A percentile compares a stretch with the other conserved stretches of the same genome.
These are phyloP conservation scores for Xenopus borealis DNA, from an alignment of 2,113 vertebrate genomes.

Conservation along the genomic window DNA sequence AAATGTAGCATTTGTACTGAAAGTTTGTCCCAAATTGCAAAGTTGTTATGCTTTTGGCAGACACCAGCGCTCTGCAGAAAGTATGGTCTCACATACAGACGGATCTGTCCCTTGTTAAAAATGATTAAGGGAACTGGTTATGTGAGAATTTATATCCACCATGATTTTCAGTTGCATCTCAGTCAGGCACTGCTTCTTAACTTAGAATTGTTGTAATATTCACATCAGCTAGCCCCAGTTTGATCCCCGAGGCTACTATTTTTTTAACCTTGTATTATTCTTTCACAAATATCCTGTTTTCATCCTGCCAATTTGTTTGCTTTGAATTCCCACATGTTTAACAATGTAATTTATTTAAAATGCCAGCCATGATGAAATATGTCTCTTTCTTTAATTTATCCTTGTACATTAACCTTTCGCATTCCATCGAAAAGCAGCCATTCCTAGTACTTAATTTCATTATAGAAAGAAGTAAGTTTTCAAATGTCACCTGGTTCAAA, in stretches of 20 bases:
- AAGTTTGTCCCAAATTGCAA: constrained; percentile 36
- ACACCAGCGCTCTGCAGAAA: constrained; percentile 26
- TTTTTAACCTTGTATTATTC: constrained; percentile 13
- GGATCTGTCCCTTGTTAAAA: constrained; percentile 46
- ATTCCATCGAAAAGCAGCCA: constrained; percentile 11
- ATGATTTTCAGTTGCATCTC: constrained; percentile 35
- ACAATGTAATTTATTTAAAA: constrained; percentile 35
- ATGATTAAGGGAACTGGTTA: constrained; percentile 43
- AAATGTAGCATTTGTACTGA: constrained; percentile 39
- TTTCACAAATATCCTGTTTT: constrained; percentile 13
- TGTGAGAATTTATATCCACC: constrained; percentile 32
- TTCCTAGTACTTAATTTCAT: not conserved
- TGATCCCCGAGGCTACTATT: constrained; percentile 27
- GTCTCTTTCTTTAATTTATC: constrained; percentile 11
- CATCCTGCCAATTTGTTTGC: constrained; percentile 20
- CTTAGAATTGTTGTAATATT: constrained; percentile 31
- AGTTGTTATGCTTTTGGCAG: constrained; percentile 39
- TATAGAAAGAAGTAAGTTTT: not conserved
- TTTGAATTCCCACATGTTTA: constrained; percentile 18
- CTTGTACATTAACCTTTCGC: constrained; percentile 19
- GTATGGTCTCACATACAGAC: constrained; percentile 35
- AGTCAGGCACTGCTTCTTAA: constrained; percentile 34
- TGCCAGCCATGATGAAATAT: constrained; percentile 22
- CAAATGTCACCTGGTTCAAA: constrained; percentile 3
- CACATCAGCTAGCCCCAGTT: constrained; percentile 21